Conservation (phyloP, 2,797 vertebrate species). For the Erpetoichthys calabaricus region DNA sequence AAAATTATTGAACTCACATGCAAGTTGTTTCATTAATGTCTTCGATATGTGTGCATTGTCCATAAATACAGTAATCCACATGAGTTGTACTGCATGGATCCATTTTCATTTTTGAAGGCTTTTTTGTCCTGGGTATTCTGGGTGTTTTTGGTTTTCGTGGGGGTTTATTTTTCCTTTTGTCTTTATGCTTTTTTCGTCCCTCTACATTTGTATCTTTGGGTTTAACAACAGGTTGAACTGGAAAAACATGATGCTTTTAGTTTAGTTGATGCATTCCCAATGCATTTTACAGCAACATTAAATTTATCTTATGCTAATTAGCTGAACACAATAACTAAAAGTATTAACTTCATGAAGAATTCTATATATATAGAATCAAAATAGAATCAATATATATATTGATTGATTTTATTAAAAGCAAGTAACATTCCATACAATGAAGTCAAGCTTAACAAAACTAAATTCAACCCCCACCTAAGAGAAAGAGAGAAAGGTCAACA, state of each 20-base stretch:
- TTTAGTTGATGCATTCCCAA: not conserved
- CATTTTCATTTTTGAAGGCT: slow-evolving; percentile 42
- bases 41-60: slow-evolving; percentile 44
- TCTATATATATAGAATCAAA: no score
- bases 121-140: slow-evolving; percentile 26
- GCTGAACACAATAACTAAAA: no score
- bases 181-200: slow-evolving; percentile 18
- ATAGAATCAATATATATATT: no score
- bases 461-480: no score
- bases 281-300: no score
- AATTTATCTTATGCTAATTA: no score
- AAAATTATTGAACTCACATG: slow-evolving; percentile 37
- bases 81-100: slow-evolving; percentile 45
- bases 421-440: no score
- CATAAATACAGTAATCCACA: slow-evolving; percentile 57
- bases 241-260: slow-evolving; percentile 13
- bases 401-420: no score
- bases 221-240: slow-evolving; percentile 47
- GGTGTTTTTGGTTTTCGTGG: slow-evolving; percentile 38
- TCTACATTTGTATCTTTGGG: slow-evolving; percentile 28
- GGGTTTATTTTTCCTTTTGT: slow-evolving; percentile 31
- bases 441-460: no score
- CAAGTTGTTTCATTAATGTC: slow-evolving; percentile 35
- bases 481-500: no score
- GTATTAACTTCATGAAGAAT: no score